Evolutionary conservation across 2,113 vertebrate species (phyloP), one percentile per base, ranked within the genome.

Genomic region (Crypturellus undulatus): DNA sequence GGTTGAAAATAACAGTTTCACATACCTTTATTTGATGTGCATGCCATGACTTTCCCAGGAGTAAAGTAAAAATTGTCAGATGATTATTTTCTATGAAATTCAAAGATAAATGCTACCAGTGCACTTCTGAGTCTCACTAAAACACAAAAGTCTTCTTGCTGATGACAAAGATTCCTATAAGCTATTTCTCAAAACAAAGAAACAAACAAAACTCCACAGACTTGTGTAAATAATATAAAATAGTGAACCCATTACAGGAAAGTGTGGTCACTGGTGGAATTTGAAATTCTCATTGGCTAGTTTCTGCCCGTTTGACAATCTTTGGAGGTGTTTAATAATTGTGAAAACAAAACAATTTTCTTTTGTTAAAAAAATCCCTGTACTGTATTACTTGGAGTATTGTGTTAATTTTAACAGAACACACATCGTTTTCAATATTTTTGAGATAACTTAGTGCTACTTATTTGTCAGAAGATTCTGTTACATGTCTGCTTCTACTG

Each of bases 41-140:
- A 84, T 73, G 72, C 69, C 25, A 40, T 81, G 76, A 36, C 91
- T 96, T 93, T 94, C 97, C 95, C 96, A 71, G 54, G 95, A 96
- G 93, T 72, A 62, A 93, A 93, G 84, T 81, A 93, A 97, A 96
- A 96, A 92, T 89, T 51, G 51, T 92, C 62, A 90, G 86, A 77
- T 97, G 92, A 97, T 97, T 97, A 96, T 98, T 97, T 97, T 81
- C 92, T 92, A 45, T 94, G 93, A 97, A 98, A 97, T 97, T 95
- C 96, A 96, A 96, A 97, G 96, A 97, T 86, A 97, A 96, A 96
- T 96, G 73, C 85, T 95, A 91, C 97, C 96, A 95, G 85, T 97
- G 91, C 87, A 76, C 89, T 96, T 97, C 90, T 76, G 96, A 40
- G 87, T 96, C 81, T 97, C 87, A 36, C 87, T 92, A 86, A 97